Conservation (phyloP, 2,113 vertebrate species). For the Stegostoma tigrinum region DNA sequence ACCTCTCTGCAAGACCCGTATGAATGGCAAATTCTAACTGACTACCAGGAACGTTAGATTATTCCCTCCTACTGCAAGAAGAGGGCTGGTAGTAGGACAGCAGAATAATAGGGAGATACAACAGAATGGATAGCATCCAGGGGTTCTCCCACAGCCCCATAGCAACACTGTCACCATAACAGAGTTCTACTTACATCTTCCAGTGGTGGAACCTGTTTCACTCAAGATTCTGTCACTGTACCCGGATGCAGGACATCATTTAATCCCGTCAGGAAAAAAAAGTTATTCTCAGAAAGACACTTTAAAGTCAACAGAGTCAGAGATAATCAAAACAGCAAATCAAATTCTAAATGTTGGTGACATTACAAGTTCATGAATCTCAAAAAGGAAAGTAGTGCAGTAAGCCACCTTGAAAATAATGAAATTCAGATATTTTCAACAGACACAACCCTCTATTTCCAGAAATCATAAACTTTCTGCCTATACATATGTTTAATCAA, state of each 20-base stretch:
- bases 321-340: not conserved
- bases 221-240: not conserved
- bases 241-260: not conserved
- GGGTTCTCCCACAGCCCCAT: not conserved
- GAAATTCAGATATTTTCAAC: not conserved
- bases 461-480: not conserved
- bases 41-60: not conserved
- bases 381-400: not conserved
- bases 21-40: not conserved
- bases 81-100: not conserved
- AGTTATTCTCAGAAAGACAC: not conserved
- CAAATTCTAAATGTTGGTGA: not conserved
- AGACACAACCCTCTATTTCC: not conserved
- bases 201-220: not conserved
- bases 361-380: not conserved
- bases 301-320: not conserved
- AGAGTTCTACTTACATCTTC: not conserved
- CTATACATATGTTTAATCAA: too few species aligned
- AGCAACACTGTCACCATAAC: not conserved
- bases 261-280: not conserved
- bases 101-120: not conserved
- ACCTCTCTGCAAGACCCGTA: not conserved
- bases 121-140: not conserved
- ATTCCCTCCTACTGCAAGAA: not conserved
- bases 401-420: not conserved